phyloP scores from a whole-genome alignment of 2,113 vertebrate species.

The Sceloporus undulatus region DNA sequence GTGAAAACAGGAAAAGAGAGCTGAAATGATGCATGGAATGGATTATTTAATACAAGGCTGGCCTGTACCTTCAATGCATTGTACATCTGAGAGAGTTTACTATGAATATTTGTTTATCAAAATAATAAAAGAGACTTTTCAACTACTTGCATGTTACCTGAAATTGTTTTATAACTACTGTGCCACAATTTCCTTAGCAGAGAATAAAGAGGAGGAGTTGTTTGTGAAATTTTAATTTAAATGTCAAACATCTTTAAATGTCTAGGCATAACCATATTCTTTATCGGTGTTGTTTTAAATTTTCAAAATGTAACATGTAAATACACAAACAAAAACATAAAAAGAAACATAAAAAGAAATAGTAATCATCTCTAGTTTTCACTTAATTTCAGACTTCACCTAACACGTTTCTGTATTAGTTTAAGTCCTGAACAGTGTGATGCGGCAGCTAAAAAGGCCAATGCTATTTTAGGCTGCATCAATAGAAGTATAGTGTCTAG shows the following conservation, averaged over 20 bases:
- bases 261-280: background rate
- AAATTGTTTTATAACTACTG: background rate
- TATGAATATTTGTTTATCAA: conserved; percentile 70
- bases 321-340: too few relatives aligned
- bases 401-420: too few relatives aligned
- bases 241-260: background rate
- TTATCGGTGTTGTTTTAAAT: background rate
- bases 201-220: background rate
- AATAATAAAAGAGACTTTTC: conserved; percentile 75
- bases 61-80: conserved; percentile 51
- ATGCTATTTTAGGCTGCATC: too few relatives aligned
- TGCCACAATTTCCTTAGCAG: background rate
- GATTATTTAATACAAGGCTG: conserved; percentile 22
- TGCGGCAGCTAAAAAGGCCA: too few relatives aligned
- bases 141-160: background rate
- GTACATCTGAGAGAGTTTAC: conserved; percentile 77
- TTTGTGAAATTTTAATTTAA: background rate
- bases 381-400: too few relatives aligned
- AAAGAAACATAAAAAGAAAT: too few relatives aligned
- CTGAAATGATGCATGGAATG: fast-evolving
- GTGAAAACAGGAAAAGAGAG: background rate
- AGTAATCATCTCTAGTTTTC: too few relatives aligned
- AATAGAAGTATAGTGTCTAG: too few relatives aligned
- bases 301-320: too few relatives aligned
- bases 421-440: too few relatives aligned